Base-by-base conservation (phyloP, 2,797 vertebrate species). In the Carduelis carduelis region DNA sequence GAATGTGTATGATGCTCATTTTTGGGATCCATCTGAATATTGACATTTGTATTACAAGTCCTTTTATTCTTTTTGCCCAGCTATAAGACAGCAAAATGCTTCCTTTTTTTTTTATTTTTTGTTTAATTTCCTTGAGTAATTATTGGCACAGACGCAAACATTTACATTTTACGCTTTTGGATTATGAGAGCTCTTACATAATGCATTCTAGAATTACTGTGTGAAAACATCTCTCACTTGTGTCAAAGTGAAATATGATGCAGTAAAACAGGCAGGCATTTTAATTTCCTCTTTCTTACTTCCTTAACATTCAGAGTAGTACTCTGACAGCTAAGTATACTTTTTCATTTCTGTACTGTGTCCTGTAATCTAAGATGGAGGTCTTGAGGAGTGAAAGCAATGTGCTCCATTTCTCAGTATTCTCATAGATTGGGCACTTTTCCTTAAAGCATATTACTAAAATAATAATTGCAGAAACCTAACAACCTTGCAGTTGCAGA, bases 171-270 rank as follows among this genome's bases (percentile, higher is more conserved):
- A 88, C 66, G 94, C 32, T 28, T 87, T 72, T 39, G 26, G 34
- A 75, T 96, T 90, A 55, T 47, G 83, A 83, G 91, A 85, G 37
- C 43, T 92, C 68, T 95, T 92, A 46, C 22, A 61, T 92, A 95
- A 89, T 61, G 21, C 50, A 18, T 57, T 85, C 82, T 78, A 72
- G 92, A 96, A 93, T 96, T 72, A 82, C 56, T 89, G 17, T 87
- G 89, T 92, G 93, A 89, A 89, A 93, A 77, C 64, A 77, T 77
- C 52, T 91, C 81, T 87, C 6, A 4, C 60, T 93, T 92, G 64
- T 35, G 81, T 79, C 7, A 83, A 91, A 83, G 56, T 86, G 83
- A 91, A 93, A 84, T 83, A 68, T 0, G 14, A 86, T 82, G 61
- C 89, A 75, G 44, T 84, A 83, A 90, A 96, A 78, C 50, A 86